Evolutionary conservation across 2,888 invertebrate species (phyloP).

Genomic region (Pseudolycoriella hygida): DNA sequence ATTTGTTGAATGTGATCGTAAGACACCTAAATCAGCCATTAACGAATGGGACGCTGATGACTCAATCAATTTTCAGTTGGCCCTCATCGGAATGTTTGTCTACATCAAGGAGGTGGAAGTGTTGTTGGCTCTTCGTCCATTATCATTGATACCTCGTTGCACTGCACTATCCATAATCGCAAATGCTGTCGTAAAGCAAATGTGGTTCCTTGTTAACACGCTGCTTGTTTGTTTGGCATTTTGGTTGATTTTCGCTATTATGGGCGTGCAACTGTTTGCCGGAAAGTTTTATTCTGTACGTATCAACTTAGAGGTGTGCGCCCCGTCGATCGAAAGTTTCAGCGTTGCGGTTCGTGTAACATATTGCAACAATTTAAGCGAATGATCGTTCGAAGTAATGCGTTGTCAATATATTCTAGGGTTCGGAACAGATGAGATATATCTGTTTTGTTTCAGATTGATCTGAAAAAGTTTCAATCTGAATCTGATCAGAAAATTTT

Average conservation of each 20-base stretch:
- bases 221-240: conserved; percentile 67
- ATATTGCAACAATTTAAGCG: too few relatives aligned
- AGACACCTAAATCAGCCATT: not conserved
- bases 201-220: conserved; percentile 70
- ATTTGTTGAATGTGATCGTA: conserved; percentile 4
- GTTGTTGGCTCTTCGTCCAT: not conserved
- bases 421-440: too few relatives aligned
- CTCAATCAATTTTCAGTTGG: not conserved
- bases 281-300: conserved; percentile 54
- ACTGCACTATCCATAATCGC: conserved; percentile 47
- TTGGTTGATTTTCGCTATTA: conserved; percentile 73
- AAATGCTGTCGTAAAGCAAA: conserved; percentile 65
- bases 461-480: too few relatives aligned
- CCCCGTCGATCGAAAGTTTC: too few relatives aligned
- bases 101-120: not conserved
- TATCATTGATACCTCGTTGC: conserved; percentile 3
- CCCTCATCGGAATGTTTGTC: not conserved
- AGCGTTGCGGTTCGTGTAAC: too few relatives aligned
- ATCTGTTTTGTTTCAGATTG: too few relatives aligned
- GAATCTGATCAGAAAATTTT: too few relatives aligned
- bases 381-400: too few relatives aligned
- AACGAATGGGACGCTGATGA: too few relatives aligned
- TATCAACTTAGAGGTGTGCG: not conserved
- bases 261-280: conserved; percentile 65
- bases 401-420: too few relatives aligned